phyloP scores from a whole-genome alignment of 35 echinoderm and acorn worm species.

The Lytechinus variegatus region DNA sequence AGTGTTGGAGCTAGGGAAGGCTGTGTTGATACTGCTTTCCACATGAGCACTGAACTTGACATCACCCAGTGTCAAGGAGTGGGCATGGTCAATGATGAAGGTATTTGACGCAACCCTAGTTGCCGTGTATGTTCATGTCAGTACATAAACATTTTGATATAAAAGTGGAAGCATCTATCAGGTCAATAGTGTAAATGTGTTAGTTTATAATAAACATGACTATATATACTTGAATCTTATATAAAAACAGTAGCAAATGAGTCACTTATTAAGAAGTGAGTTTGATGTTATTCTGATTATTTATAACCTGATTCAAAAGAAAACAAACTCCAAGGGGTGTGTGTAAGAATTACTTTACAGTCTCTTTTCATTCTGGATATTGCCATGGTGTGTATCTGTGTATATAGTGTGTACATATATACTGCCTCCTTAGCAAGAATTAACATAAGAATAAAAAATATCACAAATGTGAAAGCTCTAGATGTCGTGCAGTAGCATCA shows the following conservation, averaged over 20 bases:
- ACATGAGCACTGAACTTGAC: too few relatives aligned
- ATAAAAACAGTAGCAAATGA: background rate
- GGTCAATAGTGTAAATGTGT: background rate
- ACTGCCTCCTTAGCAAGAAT: background rate
- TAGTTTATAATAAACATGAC: background rate
- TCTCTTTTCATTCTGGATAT: background rate
- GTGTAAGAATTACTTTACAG: background rate
- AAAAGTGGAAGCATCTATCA: background rate
- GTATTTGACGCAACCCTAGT: background rate
- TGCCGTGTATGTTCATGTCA: background rate
- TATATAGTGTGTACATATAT: slow-evolving; percentile 15
- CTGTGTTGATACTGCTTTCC: too few relatives aligned
- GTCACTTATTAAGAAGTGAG: background rate
- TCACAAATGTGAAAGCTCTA: background rate
- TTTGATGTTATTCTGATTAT: background rate
- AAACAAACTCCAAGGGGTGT: background rate
- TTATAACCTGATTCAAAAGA: background rate
- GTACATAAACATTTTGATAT: slow-evolving; percentile 6
- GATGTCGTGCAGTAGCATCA: background rate
- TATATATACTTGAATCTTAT: background rate
- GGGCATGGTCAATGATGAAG: background rate
- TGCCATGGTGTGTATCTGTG: background rate
- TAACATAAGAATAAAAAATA: background rate
- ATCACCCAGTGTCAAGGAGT: background rate
- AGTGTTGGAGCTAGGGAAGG: too few relatives aligned